Evolutionary conservation across 2,888 invertebrate species (phyloP).

Genomic region (Saturnia japonica): DNA sequence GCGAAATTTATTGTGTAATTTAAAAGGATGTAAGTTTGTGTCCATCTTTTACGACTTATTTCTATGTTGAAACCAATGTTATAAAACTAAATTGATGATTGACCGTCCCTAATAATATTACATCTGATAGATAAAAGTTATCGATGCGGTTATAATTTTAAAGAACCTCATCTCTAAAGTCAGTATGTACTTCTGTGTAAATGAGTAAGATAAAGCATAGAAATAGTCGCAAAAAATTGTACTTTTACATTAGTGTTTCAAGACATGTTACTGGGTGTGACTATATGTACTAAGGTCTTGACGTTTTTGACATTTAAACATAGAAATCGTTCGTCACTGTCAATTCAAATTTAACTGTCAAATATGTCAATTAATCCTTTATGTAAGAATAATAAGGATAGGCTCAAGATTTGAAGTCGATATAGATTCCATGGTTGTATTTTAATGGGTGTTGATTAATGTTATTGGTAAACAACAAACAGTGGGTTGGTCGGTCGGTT

Average conservation of each 20-base stretch:
- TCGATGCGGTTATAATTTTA: background rate
- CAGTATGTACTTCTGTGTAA: background rate
- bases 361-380: constrained; percentile 3
- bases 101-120: too few relatives aligned
- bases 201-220: background rate
- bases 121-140: too few relatives aligned
- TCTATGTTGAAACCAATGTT: background rate
- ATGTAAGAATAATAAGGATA: constrained; percentile 32
- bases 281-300: constrained; percentile 4
- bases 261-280: background rate
- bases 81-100: background rate
- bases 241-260: background rate
- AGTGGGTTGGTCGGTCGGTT: constrained; percentile 45
- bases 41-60: constrained; percentile 7
- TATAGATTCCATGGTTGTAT: constrained; percentile 57
- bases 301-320: constrained; percentile 9
- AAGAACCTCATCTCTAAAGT: background rate
- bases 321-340: constrained; percentile 5
- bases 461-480: constrained; percentile 43
- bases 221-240: constrained; percentile 5
- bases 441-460: constrained; percentile 45
- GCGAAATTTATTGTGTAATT: constrained; percentile 2
- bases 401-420: constrained; percentile 57
- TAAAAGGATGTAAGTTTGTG: background rate
- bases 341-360: constrained; percentile 8